Evolutionary conservation across 2,888 invertebrate species (phyloP), one percentile per base, ranked within the genome.

Genomic region (Tenthredo distinguenda): DNA sequence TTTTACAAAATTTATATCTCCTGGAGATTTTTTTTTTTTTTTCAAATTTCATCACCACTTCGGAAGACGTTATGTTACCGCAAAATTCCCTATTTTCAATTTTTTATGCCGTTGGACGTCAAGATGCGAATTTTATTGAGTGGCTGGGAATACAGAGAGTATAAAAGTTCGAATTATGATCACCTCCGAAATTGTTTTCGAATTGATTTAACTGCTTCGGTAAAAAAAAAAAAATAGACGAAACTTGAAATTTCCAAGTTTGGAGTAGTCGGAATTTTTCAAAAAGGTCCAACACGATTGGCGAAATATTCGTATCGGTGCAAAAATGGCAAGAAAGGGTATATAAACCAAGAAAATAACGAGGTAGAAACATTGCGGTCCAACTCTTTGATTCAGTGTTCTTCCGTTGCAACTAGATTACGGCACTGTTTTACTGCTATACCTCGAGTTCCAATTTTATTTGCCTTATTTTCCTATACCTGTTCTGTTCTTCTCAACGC

Each of bases 361-460:
- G 43, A 74, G 26, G 31, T n/a, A 74, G 26, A 21, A 43, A 74
- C 72, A 74, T 74, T 40, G n/a, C 40, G 43, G 40, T 74, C 12
- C 12, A 74, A 40, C 47, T 40, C 72, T 74, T 74, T 43, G 72
- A 74, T 74, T 74, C 72, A 43, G 21, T 18, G 40, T 72, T 43
- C 18, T 10, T 43, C 26, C 72, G 72, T 72, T 40, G 40, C 43
- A 72, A 72, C 72, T 37, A 43, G 43, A 72, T 43, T 72, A 72
- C 72, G n/a, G 40, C 2, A n/a, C 21, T 74, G 72, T 74, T 74
- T 77, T 77, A 77, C 26, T 55, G 50, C 55, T 77, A 31, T 55
- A 34, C 26, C 31, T 34, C 55, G 77, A 9, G 21, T 26, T 43
- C 1, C n/a, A 10, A 21, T 74, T 40, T 74, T 40, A 74, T 43